Evolutionary conservation across 2,797 vertebrate genomes (phyloP).

Genomic region (Fistularia commersonii): DNA sequence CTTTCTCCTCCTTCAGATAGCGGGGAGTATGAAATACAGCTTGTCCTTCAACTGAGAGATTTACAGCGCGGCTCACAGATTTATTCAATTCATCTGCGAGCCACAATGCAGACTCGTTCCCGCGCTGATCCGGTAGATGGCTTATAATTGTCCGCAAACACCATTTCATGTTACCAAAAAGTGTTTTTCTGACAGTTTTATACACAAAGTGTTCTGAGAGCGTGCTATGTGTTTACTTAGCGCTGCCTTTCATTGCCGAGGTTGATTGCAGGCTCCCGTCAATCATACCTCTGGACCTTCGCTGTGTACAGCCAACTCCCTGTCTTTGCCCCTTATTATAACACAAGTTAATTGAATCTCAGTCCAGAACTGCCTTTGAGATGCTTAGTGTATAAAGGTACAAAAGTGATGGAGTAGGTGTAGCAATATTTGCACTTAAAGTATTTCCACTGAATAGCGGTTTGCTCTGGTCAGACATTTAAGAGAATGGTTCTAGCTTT

Average conservation of each 20-base stretch:
- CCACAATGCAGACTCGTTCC: conserved; percentile 62
- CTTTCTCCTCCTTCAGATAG: conserved; percentile 55
- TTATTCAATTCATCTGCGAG: conserved; percentile 66
- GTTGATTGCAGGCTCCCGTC: conserved; percentile 72
- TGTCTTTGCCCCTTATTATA: conserved; percentile 77
- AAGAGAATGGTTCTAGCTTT: conserved; percentile 68
- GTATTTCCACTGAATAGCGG: conserved; percentile 72
- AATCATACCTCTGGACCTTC: conserved; percentile 68
- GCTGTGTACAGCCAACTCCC: conserved; percentile 65
- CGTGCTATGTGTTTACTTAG: conserved; percentile 70
- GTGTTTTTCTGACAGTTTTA: conserved; percentile 36
- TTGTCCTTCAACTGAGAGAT: conserved; percentile 73
- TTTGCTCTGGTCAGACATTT: conserved; percentile 73
- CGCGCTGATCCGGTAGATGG: conserved; percentile 39
- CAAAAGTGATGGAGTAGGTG: conserved; percentile 76
- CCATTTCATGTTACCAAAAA: conserved; percentile 41
- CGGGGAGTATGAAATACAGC: conserved; percentile 52
- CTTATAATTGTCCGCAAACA: conserved; percentile 41
- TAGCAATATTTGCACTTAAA: conserved; percentile 72
- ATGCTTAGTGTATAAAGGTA: conserved; percentile 66
- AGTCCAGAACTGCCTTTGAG: conserved; percentile 64
- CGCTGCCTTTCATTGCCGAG: conserved; percentile 64
- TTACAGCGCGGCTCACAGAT: conserved; percentile 63
- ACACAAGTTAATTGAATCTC: conserved; percentile 81
- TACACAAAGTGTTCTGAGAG: conserved; percentile 53